Evolutionary conservation across 30 jellyfish, hydroid and myxozoan genomes (phyloP), one percentile per base, ranked within the genome.

Genomic region (Nemopilema nomurai): DNA sequence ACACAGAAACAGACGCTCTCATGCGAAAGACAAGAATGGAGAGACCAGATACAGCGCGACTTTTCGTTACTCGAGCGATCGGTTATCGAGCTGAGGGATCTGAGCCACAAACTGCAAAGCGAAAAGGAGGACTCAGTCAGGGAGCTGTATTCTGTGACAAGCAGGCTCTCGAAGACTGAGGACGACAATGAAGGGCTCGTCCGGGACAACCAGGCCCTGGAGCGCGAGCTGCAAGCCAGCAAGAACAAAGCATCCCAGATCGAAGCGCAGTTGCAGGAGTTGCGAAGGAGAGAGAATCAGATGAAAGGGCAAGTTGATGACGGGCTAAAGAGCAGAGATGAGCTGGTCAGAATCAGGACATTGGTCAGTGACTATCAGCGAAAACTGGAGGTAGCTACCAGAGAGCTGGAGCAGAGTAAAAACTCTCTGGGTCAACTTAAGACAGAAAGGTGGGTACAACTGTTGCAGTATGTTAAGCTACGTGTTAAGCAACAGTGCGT

Each of bases 241-340:
- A 69, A 81, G 51, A 81, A 68, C 92, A 83, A 85, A 29, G 73
- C 53, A 0, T 23, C 83, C 8, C 97, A 94, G 77, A 89, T 90
- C 53, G 99, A 94, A 24, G 83, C 96, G 16, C 69, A 81, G 70
- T 67, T 94, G 65, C 97, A 94, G 52, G 97, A 90, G 30, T 86
- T 86, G 79, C 86, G 90, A 74, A 80, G 96, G 72, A 84, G 91
- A 49, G 99, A 94, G 49, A 86, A 89, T n/a, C 90, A 86, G 63
- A 65, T 86, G 90, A 94, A 94, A 70, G 79, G 88, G 53, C 99
- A 94, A 85, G 83, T 94, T 31, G 99, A 94, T 26, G 99, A 94
- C 24, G 97, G 97, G n/a, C 69, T 89, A 65, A 89, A 86, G 87
- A 90, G 80, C 96, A 74, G 97, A 33, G 99, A 94, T 31, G 99